phyloP scores from a whole-genome alignment of 1,140 invertebrate genomes.

The Lepidurus couesii region DNA sequence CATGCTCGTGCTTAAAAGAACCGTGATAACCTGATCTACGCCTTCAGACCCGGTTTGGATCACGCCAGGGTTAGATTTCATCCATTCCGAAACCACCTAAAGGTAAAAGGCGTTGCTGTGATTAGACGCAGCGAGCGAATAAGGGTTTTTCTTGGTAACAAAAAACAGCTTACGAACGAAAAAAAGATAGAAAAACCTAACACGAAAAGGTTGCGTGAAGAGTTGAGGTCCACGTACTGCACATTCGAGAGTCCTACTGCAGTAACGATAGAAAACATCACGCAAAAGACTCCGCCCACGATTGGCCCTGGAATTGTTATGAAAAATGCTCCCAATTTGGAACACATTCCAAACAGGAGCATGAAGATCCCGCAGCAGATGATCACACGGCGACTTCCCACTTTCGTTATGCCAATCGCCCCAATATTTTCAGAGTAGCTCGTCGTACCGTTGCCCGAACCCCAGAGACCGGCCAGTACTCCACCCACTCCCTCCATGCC shows the following conservation, averaged over 20 bases:
- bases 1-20: slow-evolving; percentile 75
- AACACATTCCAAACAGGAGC: slow-evolving; percentile 70
- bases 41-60: slow-evolving; percentile 64
- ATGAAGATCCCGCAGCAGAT: slow-evolving; percentile 71
- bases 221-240: slow-evolving; percentile 74
- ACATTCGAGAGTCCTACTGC: slow-evolving; percentile 74
- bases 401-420: slow-evolving; percentile 66
- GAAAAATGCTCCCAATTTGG: slow-evolving; percentile 77
- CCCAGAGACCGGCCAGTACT: slow-evolving; percentile 71
- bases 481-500: slow-evolving; percentile 77
- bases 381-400: slow-evolving; percentile 77
- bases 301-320: slow-evolving; percentile 83
- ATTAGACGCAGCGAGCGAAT: background rate
- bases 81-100: slow-evolving; percentile 66
- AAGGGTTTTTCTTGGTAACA: background rate
- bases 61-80: slow-evolving; percentile 56
- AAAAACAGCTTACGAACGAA: slow-evolving; percentile 54
- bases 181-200: slow-evolving; percentile 83
- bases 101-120: background rate
- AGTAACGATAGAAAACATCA: slow-evolving; percentile 80
- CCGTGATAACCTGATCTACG: slow-evolving; percentile 66
- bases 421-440: slow-evolving; percentile 86
- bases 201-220: slow-evolving; percentile 75
- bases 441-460: slow-evolving; percentile 75
- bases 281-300: slow-evolving; percentile 78